Conservation (phyloP, 2,888 invertebrate genomes). For the Venustoraphidia nigricollis region DNA sequence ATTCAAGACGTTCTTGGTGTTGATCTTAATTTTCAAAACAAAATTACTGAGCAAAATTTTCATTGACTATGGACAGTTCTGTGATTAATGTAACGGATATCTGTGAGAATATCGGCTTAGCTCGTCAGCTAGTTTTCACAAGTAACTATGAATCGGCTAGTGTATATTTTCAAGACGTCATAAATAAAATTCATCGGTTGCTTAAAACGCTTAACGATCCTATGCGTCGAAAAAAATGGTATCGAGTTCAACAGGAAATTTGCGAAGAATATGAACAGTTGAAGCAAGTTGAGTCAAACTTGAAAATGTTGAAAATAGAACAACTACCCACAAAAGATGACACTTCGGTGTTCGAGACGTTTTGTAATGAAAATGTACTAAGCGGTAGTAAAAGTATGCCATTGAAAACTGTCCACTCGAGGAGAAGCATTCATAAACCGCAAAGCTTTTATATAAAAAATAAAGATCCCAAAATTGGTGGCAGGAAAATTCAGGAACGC, state of each 20-base stretch:
- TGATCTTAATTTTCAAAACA: no score
- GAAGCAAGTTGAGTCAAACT: background rate
- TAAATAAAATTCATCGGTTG: constrained; percentile 80
- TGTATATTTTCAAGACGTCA: constrained; percentile 83
- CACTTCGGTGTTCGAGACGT: no score
- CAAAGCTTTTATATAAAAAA: no score
- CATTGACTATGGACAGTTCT: no score
- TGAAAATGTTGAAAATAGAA: background rate
- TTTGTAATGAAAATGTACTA: no score
- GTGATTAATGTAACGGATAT: constrained; percentile 81
- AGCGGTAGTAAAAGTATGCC: no score
- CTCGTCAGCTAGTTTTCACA: constrained; percentile 85
- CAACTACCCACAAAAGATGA: constrained; percentile 1
- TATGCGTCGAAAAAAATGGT: constrained; percentile 76
- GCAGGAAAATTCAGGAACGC: no score
- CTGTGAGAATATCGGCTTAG: constrained; percentile 87
- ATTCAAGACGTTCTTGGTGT: no score
- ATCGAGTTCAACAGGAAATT: constrained; percentile 39
- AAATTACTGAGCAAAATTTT: no score
- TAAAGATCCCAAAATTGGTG: no score
- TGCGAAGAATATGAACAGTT: background rate
- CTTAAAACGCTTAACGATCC: constrained; percentile 67
- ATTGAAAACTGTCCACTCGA: no score
- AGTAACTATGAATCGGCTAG: constrained; percentile 91
- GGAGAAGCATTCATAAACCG: no score